phyloP scores from a whole-genome alignment of 2,113 vertebrate genomes.

The Barnardius zonarius region DNA sequence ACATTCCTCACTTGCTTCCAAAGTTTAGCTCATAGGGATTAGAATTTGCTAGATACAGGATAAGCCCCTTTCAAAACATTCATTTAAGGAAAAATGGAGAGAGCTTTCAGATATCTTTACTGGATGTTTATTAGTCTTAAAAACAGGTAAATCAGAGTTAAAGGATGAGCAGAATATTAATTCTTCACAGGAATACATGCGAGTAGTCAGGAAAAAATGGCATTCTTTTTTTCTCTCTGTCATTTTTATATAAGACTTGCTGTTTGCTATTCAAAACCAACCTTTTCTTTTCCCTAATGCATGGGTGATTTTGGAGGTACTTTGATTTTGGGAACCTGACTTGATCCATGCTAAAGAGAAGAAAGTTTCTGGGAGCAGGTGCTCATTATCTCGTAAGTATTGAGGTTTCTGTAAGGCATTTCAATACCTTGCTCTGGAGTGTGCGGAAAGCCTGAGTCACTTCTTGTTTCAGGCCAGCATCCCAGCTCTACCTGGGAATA shows the following conservation, averaged over 20 bases:
- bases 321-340: background rate
- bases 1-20: background rate
- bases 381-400: background rate
- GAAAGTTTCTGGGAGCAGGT: background rate
- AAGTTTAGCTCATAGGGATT: constrained; percentile 38
- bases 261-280: background rate
- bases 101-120: background rate
- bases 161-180: background rate
- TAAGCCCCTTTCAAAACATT: constrained; percentile 27
- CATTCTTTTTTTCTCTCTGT: background rate
- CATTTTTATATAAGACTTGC: background rate
- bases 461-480: background rate
- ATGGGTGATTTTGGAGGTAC: background rate
- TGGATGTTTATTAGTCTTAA: background rate
- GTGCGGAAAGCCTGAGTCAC: background rate
- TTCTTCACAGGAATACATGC: background rate
- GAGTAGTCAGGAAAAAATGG: background rate
- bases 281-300: background rate
- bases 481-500: accelerated
- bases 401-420: background rate
- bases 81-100: background rate
- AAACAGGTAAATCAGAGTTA: background rate
- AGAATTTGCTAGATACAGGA: constrained; percentile 33
- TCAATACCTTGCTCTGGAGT: background rate
- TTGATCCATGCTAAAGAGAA: background rate